These are phyloP conservation scores for Catocala fraxini DNA, from an alignment of 2,888 invertebrate genomes.

Conservation along the genomic window DNA sequence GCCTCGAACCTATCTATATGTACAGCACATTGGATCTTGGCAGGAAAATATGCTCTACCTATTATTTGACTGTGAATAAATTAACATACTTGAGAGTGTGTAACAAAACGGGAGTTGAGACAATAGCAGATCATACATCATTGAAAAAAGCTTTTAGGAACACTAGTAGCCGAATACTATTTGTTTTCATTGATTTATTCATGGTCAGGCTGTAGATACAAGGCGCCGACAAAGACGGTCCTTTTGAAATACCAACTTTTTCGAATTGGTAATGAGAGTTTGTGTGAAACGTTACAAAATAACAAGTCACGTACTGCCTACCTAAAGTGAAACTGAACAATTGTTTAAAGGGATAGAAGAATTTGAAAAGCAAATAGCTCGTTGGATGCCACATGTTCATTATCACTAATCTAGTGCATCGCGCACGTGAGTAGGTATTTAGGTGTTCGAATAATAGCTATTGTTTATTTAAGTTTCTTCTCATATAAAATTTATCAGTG, in stretches of 20 bases:
- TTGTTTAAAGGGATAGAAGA: conserved; percentile 64
- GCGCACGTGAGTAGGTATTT: conserved; percentile 38
- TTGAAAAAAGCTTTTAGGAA: conserved; percentile 80
- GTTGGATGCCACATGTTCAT: conserved; percentile 32
- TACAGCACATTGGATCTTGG: conserved; percentile 77
- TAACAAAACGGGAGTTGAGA: conserved; percentile 81
- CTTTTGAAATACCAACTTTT: conserved; percentile 77
- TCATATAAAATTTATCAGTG: conserved; percentile 82
- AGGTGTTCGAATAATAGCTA: conserved; percentile 58
- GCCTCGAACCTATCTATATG: conserved; percentile 84
- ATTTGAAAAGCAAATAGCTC: conserved; percentile 63
- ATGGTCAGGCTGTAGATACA: conserved; percentile 80
- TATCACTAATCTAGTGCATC: conserved; percentile 21
- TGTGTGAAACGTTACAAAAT: conserved; percentile 75
- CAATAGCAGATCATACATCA: conserved; percentile 79
- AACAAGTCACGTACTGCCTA: conserved; percentile 72
- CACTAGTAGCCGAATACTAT: conserved; percentile 86
- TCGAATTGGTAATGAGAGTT: conserved; percentile 83
- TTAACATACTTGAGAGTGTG: conserved; percentile 77
- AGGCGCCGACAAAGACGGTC: conserved; percentile 81
- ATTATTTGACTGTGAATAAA: conserved; percentile 80
- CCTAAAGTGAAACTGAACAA: conserved; percentile 75
- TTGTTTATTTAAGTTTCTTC: conserved; percentile 79
- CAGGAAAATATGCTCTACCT: conserved; percentile 85
- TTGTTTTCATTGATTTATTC: conserved; percentile 88